Evolutionary conservation across 2,113 vertebrate genomes (phyloP).

Genomic region (Piprites chloris): DNA sequence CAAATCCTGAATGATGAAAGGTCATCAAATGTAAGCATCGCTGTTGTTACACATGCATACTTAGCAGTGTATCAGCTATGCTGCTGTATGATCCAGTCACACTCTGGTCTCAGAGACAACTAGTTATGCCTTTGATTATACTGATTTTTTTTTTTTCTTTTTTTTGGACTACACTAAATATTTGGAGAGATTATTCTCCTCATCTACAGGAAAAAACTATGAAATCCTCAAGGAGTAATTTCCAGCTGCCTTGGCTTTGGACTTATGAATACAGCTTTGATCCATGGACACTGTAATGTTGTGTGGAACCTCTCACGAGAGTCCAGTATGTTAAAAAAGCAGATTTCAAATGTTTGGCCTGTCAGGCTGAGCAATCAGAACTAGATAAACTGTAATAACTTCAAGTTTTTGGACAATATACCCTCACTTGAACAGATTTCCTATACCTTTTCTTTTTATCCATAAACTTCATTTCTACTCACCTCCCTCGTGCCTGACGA

Average conservation of each 20-base stretch:
- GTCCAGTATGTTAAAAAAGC: not conserved
- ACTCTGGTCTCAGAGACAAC: not conserved
- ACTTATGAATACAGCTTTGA: not conserved
- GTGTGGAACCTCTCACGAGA: not conserved
- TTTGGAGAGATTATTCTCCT: not conserved
- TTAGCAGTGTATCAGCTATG: not conserved
- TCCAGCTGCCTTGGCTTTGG: not conserved
- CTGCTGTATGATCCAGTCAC: not conserved
- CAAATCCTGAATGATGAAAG: not conserved
- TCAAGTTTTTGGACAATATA: not conserved
- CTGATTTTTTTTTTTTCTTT: not conserved
- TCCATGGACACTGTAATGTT: not conserved
- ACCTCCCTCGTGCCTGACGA: rapidly evolving
- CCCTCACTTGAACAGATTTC: not conserved
- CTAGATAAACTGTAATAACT: not conserved
- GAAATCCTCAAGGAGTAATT: not conserved
- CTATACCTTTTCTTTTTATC: not conserved
- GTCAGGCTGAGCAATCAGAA: not conserved
- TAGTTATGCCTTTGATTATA: not conserved
- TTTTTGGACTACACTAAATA: not conserved
- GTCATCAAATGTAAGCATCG: not conserved
- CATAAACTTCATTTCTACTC: not conserved
- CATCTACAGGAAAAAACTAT: not conserved
- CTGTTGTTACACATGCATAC: rapidly evolving
- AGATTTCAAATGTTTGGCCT: not conserved